Base-by-base conservation (phyloP, 2,888 invertebrate species). In the Helicoverpa assulta region DNA sequence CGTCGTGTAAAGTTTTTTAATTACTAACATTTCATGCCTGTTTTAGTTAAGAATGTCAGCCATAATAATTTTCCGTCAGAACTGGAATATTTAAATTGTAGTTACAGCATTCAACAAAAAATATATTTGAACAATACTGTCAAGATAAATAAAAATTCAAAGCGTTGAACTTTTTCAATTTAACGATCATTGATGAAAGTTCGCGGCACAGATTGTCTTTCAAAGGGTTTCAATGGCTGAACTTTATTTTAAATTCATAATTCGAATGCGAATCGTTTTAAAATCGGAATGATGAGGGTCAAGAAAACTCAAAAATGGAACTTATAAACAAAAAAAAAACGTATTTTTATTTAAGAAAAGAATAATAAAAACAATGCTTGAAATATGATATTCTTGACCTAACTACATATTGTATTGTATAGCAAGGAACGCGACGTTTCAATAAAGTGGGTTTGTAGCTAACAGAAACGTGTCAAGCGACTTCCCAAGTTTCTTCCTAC, bases 141-240 rank as follows among this genome's bases (percentile, higher is more conserved):
- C 14, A 78, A 71, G 26, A 56, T 62, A 70, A 68, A 76, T 73
- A 76, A 66, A 67, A 70, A 66, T 26, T 62, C 54, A 56, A 65
- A 63, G 26, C 40, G 56, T 57, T 19, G 37, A 81, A 80, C 62
- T 75, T 77, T 72, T 66, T 58, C 71, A 77, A 70, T 80, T 80
- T 74, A 62, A 63, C 59, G 50, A 70, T 74, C 63, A 72, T 72
- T 70, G 60, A 43, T 70, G 57, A 58, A 73, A 65, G 61, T 61
- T 70, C 43, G 29, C 51, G 59, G 54, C 47, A 55, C 19, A 54
- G 47, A 70, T 79, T 66, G 63, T 65, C 70, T 71, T 69, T 67
- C 19, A 12, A 26, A 51, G 18, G 29, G 61, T 53, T 74, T 61
- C 37, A 47, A 59, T 10, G 21, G 3, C 29, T 21, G 47, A 68